Evolutionary conservation across 2,888 invertebrate genomes (phyloP).

Genomic region (Calameuta idolon): DNA sequence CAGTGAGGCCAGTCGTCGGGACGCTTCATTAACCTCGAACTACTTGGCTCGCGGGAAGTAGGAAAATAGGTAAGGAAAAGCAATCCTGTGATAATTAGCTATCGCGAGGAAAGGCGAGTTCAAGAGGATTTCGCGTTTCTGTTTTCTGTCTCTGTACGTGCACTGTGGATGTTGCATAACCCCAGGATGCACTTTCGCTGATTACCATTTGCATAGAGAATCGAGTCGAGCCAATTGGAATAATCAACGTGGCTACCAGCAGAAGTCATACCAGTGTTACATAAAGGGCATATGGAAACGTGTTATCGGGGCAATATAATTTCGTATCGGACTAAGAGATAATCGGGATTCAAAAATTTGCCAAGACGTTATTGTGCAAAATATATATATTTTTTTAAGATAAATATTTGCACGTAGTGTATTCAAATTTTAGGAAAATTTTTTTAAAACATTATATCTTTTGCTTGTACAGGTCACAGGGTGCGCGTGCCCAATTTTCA

Average conservation of each 20-base stretch:
- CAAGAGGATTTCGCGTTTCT: neutral
- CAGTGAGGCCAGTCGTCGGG: neutral
- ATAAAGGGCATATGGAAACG: neutral
- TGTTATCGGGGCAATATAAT: neutral
- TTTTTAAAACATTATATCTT: too few species aligned
- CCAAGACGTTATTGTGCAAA: neutral
- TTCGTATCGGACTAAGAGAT: neutral
- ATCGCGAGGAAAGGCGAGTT: neutral
- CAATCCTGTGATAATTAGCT: neutral
- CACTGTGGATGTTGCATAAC: slow-evolving; percentile 29
- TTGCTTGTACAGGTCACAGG: neutral
- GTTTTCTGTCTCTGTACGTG: slow-evolving; percentile 2
- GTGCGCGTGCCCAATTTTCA: neutral
- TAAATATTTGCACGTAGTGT: neutral
- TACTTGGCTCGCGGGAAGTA: neutral
- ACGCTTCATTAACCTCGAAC: neutral
- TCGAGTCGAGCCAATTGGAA: slow-evolving; percentile 36
- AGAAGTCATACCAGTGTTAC: neutral
- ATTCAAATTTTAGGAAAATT: neutral
- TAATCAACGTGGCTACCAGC: slow-evolving; percentile 30
- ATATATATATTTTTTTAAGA: neutral
- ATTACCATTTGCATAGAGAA: slow-evolving; percentile 58
- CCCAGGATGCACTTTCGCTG: slow-evolving; percentile 56
- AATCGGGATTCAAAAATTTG: neutral
- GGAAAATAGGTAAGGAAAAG: neutral